These are phyloP conservation scores for Odocoileus virginianus DNA, from an alignment of 2,113 vertebrate genomes.

Conservation along the genomic window DNA sequence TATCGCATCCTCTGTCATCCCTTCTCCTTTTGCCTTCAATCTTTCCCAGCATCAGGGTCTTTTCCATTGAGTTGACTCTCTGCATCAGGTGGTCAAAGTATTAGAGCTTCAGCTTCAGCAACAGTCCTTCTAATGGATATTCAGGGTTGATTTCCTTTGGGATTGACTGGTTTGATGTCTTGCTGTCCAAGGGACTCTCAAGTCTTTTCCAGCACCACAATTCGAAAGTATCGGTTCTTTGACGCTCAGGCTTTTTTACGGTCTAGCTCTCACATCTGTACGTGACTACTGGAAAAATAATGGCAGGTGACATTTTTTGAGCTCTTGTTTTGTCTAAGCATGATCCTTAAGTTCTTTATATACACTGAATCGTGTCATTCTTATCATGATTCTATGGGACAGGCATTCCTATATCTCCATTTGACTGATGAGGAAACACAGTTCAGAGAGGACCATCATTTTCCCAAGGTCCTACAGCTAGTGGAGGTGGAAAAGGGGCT, in stretches of 20 bases:
- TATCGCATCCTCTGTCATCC: not conserved
- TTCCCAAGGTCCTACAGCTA: not conserved
- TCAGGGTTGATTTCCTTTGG: not conserved
- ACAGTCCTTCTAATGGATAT: not conserved
- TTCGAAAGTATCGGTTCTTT: not conserved
- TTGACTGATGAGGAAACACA: not conserved
- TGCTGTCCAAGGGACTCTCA: not conserved
- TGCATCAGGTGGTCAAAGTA: not conserved
- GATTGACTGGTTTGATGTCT: not conserved
- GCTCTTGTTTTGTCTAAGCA: not conserved
- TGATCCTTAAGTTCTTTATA: not conserved
- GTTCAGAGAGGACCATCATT: not conserved
- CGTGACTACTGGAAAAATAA: not conserved
- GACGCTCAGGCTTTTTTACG: not conserved
- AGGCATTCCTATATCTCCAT: not conserved
- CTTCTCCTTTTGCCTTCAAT: not conserved
- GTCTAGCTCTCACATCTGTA: not conserved
- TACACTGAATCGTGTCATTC: fast-evolving
- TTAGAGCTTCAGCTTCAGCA: not conserved
- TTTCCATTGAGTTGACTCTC: not conserved
- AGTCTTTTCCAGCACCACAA: not conserved
- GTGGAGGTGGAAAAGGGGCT: not conserved
- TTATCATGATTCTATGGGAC: not conserved
- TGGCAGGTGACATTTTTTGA: not conserved
- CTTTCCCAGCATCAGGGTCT: not conserved